Evolutionary conservation across 2,113 vertebrate genomes (phyloP), one percentile per base, ranked within the genome.

Genomic region (Podilymbus podiceps): DNA sequence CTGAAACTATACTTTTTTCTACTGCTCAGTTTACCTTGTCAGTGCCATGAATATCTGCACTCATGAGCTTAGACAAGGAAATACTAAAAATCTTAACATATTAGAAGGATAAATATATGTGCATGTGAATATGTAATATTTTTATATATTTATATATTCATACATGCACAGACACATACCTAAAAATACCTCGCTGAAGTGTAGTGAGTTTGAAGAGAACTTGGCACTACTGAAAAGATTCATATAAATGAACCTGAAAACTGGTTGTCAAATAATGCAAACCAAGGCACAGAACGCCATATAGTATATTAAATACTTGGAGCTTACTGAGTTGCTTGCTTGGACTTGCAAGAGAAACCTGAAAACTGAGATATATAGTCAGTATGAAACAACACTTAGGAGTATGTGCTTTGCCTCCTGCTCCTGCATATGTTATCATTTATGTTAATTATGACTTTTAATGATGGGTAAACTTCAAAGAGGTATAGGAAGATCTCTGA

Each of bases 261-360:
- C 52, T 93, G 47, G 16, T 74, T 93, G 83, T 93, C 93, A 96
- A 94, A 94, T 87, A 95, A 81, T 28, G 64, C 80, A 93, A 93
- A 97, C 52, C 15, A 20, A 94, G 76, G 72, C 44, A 81, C 88
- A 94, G 76, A 90, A 89, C 38, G 60, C 69, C 44, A 64, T 59
- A 96, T 31, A 92, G n/a, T 78, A 47, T 56, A 80, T 88, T 94
- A 96, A 95, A 94, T 87, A 84, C 60, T 84, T 96, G 21, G 24
- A 75, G 85, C 46, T 90, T 88, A 68, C 84, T 64, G 53, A 69
- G n/a, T 49, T 92, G 49, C 96, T 82, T 96, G 97, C 80, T 96
- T 90, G 83, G 88, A 92, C 97, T 96, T 96, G 97, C 84, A 92
- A 35, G 12, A 88, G 90, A 94, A 90, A 63, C 49, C 17, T 90